phyloP scores from a whole-genome alignment of 1,140 invertebrate species.

The Saccostrea glomerata region DNA sequence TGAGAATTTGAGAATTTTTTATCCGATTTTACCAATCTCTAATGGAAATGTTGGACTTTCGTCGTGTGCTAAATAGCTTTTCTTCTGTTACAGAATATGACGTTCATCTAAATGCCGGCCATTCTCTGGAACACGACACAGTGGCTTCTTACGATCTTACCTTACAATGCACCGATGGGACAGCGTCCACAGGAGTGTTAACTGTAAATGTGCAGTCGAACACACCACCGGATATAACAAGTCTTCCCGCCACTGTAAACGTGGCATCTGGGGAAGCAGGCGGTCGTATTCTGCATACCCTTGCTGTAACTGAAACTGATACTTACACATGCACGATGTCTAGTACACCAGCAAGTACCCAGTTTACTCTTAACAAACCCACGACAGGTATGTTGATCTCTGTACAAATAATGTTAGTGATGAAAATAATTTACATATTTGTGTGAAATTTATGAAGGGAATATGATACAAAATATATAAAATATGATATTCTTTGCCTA shows the following conservation, averaged over 20 bases:
- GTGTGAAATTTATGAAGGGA: neutral
- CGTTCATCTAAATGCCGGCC: slow-evolving; percentile 21
- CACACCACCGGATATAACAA: slow-evolving; percentile 43
- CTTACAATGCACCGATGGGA: slow-evolving; percentile 43
- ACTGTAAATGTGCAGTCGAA: slow-evolving; percentile 38
- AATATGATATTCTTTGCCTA: neutral
- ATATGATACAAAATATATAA: too few species aligned
- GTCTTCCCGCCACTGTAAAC: slow-evolving; percentile 27
- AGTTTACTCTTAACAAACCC: neutral
- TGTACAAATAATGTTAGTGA: neutral
- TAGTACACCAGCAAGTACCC: neutral
- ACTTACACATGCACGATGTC: slow-evolving; percentile 37
- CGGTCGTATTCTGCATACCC: neutral
- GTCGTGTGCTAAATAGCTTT: too few species aligned
- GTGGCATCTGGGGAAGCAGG: slow-evolving; percentile 29
- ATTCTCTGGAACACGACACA: slow-evolving; percentile 33
- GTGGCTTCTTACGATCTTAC: slow-evolving; percentile 21
- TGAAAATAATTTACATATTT: neutral
- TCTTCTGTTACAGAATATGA: slow-evolving; percentile 34
- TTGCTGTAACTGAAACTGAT: slow-evolving; percentile 47
- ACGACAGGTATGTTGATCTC: neutral
- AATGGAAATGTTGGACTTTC: neutral
- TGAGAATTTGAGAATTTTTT: neutral
- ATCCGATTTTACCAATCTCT: neutral
- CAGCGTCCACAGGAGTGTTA: neutral